Evolutionary conservation across 2,113 vertebrate species (phyloP).

Genomic region (Manacus vitellinus): DNA sequence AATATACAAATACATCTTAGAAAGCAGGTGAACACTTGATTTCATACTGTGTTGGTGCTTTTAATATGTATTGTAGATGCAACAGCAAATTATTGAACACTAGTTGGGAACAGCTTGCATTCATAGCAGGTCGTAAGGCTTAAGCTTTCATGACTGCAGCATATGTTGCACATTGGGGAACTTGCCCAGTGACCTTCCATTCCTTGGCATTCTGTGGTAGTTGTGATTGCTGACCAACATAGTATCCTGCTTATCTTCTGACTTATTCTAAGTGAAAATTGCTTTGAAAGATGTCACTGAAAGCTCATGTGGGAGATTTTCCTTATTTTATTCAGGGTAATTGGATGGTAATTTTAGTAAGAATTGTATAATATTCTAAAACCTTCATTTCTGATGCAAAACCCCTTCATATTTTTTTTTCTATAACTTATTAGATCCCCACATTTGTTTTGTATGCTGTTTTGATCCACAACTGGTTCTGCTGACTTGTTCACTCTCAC

Average conservation of each 20-base stretch:
- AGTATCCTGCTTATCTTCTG: background rate
- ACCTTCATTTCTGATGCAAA: background rate
- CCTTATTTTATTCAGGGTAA: background rate
- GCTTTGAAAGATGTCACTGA: background rate
- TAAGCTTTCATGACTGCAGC: background rate
- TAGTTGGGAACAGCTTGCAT: background rate
- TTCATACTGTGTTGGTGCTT: background rate
- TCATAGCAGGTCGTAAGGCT: background rate
- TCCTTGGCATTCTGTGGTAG: background rate
- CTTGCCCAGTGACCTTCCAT: background rate
- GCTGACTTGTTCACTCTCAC: background rate
- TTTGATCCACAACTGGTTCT: background rate
- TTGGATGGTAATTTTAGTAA: background rate
- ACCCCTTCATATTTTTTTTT: background rate
- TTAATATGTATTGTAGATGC: background rate
- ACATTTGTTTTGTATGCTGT: fast-evolving
- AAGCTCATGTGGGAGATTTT: background rate
- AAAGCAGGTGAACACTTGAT: background rate
- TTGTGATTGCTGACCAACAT: background rate
- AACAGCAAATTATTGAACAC: background rate
- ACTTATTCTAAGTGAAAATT: background rate
- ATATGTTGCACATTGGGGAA: background rate
- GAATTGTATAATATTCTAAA: background rate
- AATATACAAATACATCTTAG: background rate
- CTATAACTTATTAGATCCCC: background rate